Evolutionary conservation across 2,113 vertebrate species (phyloP).

Genomic region (Dolichallabes microphthalmus): DNA sequence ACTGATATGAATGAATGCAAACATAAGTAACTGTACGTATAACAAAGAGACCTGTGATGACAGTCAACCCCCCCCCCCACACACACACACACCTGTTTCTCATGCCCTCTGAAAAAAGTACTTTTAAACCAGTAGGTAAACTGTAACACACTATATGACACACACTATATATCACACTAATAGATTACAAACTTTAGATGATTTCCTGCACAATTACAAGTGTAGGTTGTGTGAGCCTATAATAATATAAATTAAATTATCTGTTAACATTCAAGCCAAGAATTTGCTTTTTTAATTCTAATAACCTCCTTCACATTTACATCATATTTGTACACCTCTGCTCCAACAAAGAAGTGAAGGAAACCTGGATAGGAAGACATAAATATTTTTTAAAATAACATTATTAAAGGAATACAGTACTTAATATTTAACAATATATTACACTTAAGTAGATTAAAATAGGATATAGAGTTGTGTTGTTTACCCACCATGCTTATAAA

Average conservation of each 20-base stretch:
- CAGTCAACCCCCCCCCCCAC: not conserved
- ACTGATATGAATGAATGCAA: not conserved
- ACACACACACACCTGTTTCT: not conserved
- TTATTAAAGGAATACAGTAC: not conserved
- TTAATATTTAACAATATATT: not conserved
- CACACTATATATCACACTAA: too few relatives aligned
- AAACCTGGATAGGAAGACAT: constrained; percentile 60
- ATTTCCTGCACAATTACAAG: not conserved
- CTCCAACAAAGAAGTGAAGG: constrained; percentile 72
- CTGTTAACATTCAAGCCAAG: constrained; percentile 73
- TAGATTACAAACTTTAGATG: not conserved
- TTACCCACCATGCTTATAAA: constrained; percentile 67
- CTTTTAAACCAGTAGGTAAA: not conserved
- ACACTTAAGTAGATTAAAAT: not conserved
- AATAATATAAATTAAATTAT: not conserved
- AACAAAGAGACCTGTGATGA: not conserved
- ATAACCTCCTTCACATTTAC: constrained; percentile 60
- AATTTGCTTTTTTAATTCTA: constrained; percentile 66
- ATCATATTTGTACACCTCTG: constrained; percentile 69
- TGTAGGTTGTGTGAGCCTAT: not conserved
- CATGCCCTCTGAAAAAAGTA: not conserved
- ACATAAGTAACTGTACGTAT: not conserved
- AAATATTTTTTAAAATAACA: not conserved
- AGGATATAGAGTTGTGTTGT: not conserved
- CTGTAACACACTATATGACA: not conserved